Evolutionary conservation across 2,797 vertebrate genomes (phyloP), one percentile per base, ranked within the genome.

Genomic region (Rhinophrynus dorsalis): DNA sequence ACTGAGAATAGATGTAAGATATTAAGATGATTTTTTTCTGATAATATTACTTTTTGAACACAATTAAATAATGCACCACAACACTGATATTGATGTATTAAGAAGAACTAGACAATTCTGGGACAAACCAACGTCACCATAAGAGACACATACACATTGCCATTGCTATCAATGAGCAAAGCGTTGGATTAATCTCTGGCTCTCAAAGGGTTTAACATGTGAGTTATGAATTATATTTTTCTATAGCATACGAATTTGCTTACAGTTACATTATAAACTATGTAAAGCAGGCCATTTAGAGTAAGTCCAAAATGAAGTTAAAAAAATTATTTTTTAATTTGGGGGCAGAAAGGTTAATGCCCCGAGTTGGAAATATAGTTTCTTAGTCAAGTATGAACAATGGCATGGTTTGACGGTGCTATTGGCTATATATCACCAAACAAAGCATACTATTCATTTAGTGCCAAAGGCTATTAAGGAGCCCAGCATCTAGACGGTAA

Each of bases 391-490:
- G 48, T 32, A 48, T 60, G 54, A 65, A 69, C 59, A 75, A 75
- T 69, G 60, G 54, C 48, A 38, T 20, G 37, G 54, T 37, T 69
- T 65, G 45, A 47, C 26, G 26, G 29, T 15, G 15, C 61, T 38
- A 10, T 18, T 24, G 40, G 44, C 44, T 64, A 32, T 62, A 70
- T 27, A 74, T 56, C 60, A 71, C 30, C 26, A 61, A 24, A 68
- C 70, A 74, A 68, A 68, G 60, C 52, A 37, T 29, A 47, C 45
- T 59, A 77, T 75, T 75, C 70, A 68, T 42, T 52, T 56, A 13
- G 58, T 64, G 63, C 77, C 67, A 62, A 57, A 48, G 6, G 30
- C 20, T 32, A 59, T 57, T 62, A 67, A 67, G 24, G 40, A 68
- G 61, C 57, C 51, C 55, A 67, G 27, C 24, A 60, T 67, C 30